Base-by-base conservation (phyloP, 2,888 invertebrate species). In the Diaperis boleti region DNA sequence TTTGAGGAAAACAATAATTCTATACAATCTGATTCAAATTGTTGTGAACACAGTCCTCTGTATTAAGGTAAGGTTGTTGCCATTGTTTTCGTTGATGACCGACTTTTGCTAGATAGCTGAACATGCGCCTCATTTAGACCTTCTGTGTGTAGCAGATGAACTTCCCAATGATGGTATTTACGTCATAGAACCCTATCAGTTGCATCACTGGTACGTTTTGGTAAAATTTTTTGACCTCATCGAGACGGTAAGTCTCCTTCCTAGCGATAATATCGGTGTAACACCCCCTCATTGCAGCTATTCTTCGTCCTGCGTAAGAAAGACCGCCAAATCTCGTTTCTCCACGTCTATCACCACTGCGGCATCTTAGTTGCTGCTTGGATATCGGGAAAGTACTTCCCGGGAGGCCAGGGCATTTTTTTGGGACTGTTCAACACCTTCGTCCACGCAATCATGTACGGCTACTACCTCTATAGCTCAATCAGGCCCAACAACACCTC, bases 221-320 rank as follows among this genome's bases (percentile, higher is more conserved):
- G 18, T 44, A 22, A 44, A 44, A 10, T 29, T 47, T 47, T 15
- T 47, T 8, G 47, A 47, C 17, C 31, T 47, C 8, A n/a, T 47
- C n/a, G 47, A 47, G n/a, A 47, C 47, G 14, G 47, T 47, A 47
- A 14, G 4, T 41, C 14, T 14, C 7, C 5, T n/a, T 13, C 10
- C 10, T 6, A 14, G 4, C 6, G 11, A 13, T 6, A 13, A 13
- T 3, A n/a, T n/a, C n/a, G n/a, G n/a, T n/a, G n/a, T n/a, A n/a
- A n/a, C n/a, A n/a, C n/a, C n/a, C n/a, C n/a, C n/a, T n/a, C n/a
- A n/a, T n/a, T n/a, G n/a, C 79, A 88, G 83, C 81, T 92, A 62
- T 94, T 95, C 82, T 94, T 95, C 78, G 87, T 92, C n/a, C 80
- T 94, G 68, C 84, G 94, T 57, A 95, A 95, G 80, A 94, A 92